Conservation (phyloP, 1,140 invertebrate genomes). For the Drosophila paulistorum region DNA sequence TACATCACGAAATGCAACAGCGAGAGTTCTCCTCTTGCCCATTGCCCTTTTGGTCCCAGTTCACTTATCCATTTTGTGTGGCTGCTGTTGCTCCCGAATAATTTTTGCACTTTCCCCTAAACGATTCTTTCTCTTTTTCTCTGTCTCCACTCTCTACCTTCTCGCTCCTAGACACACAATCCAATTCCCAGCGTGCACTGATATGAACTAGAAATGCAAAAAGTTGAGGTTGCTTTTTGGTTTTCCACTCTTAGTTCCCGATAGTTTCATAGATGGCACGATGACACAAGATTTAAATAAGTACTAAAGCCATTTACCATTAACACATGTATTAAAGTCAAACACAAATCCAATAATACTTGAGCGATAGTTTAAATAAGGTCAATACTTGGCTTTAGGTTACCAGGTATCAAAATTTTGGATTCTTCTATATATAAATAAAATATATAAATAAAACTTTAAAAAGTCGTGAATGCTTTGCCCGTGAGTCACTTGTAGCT, state of each 20-base stretch:
- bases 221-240: constrained; percentile 16
- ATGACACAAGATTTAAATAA: not conserved
- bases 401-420: too few relatives aligned
- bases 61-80: constrained; percentile 68
- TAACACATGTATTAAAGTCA: too few relatives aligned
- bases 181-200: constrained; percentile 47
- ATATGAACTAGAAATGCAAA: constrained; percentile 24
- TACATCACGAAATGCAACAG: constrained; percentile 64
- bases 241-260: constrained; percentile 7
- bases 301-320: not conserved
- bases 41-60: constrained; percentile 56
- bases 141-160: too few relatives aligned
- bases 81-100: constrained; percentile 43
- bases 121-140: not conserved
- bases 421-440: too few relatives aligned
- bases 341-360: too few relatives aligned
- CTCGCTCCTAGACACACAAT: constrained; percentile 15
- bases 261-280: constrained; percentile 7
- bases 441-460: not conserved
- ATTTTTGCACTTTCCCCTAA: constrained; percentile 48
- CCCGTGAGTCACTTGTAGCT: not conserved
- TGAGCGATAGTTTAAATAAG: not conserved
- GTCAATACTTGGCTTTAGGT: too few relatives aligned
- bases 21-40: constrained; percentile 13
- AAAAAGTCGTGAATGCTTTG: not conserved